Evolutionary conservation across 1,140 invertebrate genomes (phyloP).

Genomic region (Aphelenchoides fujianensis): DNA sequence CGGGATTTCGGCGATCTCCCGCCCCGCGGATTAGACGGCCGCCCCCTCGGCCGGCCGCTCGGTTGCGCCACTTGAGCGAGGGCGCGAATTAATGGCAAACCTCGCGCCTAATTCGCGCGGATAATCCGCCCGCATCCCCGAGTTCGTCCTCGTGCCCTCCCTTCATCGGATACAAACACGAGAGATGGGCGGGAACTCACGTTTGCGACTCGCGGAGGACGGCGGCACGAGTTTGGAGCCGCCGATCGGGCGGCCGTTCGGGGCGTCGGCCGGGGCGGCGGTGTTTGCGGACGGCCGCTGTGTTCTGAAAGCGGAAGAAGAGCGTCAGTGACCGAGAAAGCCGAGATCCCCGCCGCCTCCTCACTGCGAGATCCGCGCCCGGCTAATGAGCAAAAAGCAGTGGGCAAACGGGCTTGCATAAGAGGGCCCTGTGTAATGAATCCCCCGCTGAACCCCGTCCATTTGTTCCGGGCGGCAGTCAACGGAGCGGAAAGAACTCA

Average conservation of each 20-base stretch:
- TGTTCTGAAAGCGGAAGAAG: no score
- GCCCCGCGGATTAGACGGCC: no score
- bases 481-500: neutral
- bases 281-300: no score
- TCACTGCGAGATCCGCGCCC: no score
- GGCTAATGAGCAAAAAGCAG: no score
- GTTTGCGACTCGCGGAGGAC: neutral
- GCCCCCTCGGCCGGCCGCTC: no score
- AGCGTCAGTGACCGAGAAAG: no score
- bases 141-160: neutral
- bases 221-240: neutral
- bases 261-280: neutral
- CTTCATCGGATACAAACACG: neutral
- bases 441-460: no score
- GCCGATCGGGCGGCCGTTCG: neutral
- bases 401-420: no score
- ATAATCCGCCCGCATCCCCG: neutral
- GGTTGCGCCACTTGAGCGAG: conserved; percentile 1
- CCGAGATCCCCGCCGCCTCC: no score
- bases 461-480: no score
- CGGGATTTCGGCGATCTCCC: neutral
- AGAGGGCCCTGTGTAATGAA: no score
- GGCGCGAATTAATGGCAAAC: neutral
- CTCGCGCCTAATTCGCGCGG: neutral
- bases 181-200: neutral